A percentile compares a stretch with the other conserved stretches of the same genome.
Conservation (phyloP, 2,797 vertebrate genomes). For the Allobates femoralis region DNA sequence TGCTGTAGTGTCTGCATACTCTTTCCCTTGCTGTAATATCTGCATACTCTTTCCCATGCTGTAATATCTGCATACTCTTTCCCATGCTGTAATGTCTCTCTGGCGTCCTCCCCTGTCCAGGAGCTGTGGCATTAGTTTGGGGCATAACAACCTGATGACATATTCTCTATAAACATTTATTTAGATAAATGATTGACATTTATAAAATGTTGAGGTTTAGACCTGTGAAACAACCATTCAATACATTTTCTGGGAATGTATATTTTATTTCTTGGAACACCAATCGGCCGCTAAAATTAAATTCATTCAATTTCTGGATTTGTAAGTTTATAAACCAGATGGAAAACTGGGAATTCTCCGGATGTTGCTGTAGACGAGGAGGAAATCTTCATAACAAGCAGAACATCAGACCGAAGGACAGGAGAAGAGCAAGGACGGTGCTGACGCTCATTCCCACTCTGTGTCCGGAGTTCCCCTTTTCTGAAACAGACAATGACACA, state of each 20-base stretch:
- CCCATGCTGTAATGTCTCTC: too few species aligned
- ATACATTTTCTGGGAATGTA: not conserved
- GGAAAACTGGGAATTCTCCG: not conserved
- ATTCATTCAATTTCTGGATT: not conserved
- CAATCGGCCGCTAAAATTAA: too few species aligned
- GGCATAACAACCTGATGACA: too few species aligned
- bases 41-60: too few species aligned
- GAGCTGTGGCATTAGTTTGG: too few species aligned
- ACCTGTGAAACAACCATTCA: not conserved
- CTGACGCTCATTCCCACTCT: not conserved
- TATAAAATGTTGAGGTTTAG: not conserved
- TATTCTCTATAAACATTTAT: not conserved
- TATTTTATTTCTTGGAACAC: too few species aligned
- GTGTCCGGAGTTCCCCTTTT: not conserved
- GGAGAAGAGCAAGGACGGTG: not conserved
- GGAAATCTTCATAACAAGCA: not conserved
- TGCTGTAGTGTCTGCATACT: too few species aligned
- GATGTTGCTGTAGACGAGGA: not conserved
- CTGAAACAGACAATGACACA: not conserved
- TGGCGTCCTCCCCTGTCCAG: too few species aligned
- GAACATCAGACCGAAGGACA: slow-evolving; percentile 1
- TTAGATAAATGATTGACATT: not conserved
- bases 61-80: too few species aligned
- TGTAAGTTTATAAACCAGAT: not conserved
- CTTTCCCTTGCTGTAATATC: too few species aligned